Percentiles rank a stretch among this genome's conserved stretches.
Evolutionary conservation across 1,140 invertebrate genomes (phyloP).

Genomic region (Brachionus angularis): DNA sequence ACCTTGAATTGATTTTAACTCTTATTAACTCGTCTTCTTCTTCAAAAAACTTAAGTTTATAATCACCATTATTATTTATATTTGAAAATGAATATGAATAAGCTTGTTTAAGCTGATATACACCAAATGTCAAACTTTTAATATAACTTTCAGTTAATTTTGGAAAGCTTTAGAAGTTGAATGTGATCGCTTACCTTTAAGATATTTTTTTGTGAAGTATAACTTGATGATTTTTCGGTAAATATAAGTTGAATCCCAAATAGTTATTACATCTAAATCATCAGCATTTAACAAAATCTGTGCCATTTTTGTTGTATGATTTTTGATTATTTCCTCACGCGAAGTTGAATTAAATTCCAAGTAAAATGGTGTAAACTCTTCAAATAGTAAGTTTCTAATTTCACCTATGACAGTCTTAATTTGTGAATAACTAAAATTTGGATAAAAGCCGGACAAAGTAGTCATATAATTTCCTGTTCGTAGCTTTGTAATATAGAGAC

Average conservation of each 20-base stretch:
- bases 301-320: neutral
- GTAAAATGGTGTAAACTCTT: neutral
- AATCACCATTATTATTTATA: neutral
- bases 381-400: neutral
- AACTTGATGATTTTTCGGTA: slow-evolving; percentile 11
- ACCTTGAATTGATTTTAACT: slow-evolving; percentile 9
- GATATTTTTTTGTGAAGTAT: slow-evolving; percentile 32
- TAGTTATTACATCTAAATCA: neutral
- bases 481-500: slow-evolving; percentile 2
- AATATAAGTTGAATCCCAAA: slow-evolving; percentile 9
- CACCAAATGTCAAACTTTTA: neutral
- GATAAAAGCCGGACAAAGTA: neutral
- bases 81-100: neutral
- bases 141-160: slow-evolving; percentile 6
- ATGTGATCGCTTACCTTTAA: too few species aligned
- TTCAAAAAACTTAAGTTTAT: neutral
- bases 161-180: too few species aligned
- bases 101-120: neutral
- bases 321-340: neutral
- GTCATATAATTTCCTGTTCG: neutral
- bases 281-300: neutral
- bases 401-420: neutral
- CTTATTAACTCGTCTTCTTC: neutral
- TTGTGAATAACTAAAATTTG: neutral
- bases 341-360: neutral